Evolutionary conservation across 2,797 vertebrate genomes (phyloP).

Genomic region (Coendou prehensilis): DNA sequence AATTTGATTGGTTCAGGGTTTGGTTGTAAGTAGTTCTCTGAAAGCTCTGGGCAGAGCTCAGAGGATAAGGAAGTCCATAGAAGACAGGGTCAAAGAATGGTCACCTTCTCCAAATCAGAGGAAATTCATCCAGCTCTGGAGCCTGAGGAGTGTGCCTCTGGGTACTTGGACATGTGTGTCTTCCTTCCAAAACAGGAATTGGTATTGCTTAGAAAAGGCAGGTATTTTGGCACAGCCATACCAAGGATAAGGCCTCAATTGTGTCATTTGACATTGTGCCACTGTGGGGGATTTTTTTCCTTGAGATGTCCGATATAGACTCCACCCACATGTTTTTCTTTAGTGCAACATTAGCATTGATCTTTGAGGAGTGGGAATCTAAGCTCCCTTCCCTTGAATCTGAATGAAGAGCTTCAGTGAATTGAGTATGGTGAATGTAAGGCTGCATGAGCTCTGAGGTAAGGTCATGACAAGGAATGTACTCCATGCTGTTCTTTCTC

Average conservation of each 20-base stretch:
- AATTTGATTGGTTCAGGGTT: not conserved
- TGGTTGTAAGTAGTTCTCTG: not conserved
- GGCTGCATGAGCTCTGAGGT: not conserved
- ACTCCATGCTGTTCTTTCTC: not conserved
- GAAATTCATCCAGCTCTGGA: not conserved
- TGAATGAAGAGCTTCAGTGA: not conserved
- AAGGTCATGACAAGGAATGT: not conserved
- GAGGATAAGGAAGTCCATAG: conserved; percentile 19
- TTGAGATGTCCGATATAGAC: not conserved
- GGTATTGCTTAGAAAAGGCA: not conserved
- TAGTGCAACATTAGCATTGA: not conserved
- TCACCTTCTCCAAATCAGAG: not conserved
- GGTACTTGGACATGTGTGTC: not conserved
- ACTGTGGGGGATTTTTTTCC: not conserved
- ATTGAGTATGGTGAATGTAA: not conserved
- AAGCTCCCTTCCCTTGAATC: not conserved
- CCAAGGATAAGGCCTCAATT: not conserved
- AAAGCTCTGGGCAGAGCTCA: not conserved
- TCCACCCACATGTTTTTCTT: not conserved
- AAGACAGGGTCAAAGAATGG: not conserved
- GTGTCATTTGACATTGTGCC: not conserved
- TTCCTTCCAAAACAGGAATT: not conserved
- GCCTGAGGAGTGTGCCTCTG: not conserved
- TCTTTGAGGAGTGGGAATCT: not conserved
- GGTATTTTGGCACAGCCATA: not conserved